Conservation (phyloP, 2,113 vertebrate genomes). For the Malurus elegans region DNA sequence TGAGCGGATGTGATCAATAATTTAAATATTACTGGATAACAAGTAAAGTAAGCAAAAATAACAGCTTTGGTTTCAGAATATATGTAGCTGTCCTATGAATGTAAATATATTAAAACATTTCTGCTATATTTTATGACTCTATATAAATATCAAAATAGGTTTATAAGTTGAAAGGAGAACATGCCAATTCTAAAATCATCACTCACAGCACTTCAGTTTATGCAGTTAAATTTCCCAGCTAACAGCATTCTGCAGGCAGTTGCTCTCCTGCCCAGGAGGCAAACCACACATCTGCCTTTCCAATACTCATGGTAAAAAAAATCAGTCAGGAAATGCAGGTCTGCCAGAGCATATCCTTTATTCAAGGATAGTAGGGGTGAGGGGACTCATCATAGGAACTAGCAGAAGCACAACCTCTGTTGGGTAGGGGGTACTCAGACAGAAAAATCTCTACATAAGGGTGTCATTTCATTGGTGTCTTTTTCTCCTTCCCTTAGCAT, state of each 20-base stretch:
- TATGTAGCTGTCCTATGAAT: conserved; percentile 37
- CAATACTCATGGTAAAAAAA: background rate
- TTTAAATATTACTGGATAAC: conserved; percentile 51
- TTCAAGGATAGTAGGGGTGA: background rate
- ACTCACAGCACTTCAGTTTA: background rate
- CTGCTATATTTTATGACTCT: conserved; percentile 44
- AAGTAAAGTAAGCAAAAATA: conserved; percentile 65
- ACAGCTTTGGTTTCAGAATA: conserved; percentile 47
- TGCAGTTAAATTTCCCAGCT: conserved; percentile 1
- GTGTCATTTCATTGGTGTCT: background rate
- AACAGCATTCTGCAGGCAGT: background rate
- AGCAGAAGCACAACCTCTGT: background rate
- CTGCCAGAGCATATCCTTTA: background rate
- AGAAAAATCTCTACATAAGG: background rate
- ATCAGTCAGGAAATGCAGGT: background rate
- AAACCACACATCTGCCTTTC: conserved; percentile 13
- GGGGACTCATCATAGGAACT: background rate
- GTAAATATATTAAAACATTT: conserved; percentile 62
- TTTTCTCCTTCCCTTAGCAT: background rate
- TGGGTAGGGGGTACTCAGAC: background rate
- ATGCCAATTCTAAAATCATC: conserved; percentile 8
- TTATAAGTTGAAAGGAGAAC: conserved; percentile 45
- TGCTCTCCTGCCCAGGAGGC: background rate
- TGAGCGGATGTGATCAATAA: conserved; percentile 45
- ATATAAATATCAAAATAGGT: conserved; percentile 63